Evolutionary conservation across 1,140 invertebrate genomes (phyloP), one percentile per base, ranked within the genome.

Genomic region (Schlechtendalia chinensis): DNA sequence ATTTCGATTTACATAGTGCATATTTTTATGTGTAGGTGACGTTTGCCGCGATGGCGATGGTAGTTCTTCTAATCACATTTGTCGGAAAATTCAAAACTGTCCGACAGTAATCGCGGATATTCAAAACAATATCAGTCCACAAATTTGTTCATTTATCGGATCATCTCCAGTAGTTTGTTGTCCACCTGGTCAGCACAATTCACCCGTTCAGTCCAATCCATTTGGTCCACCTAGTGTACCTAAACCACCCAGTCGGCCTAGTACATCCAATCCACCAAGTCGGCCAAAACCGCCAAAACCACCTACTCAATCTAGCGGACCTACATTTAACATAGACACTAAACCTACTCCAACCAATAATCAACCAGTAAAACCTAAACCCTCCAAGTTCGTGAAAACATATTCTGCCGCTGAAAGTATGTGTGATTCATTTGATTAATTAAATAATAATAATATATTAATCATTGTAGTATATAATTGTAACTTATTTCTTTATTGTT

Each of bases 391-490:
- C 14, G 14, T 45, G 12, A 32, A 45, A 59, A 22, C 74, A 47
- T 77, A 77, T 47, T 61, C 74, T 47, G 75, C 75, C 11, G 11
- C 39, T 12, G 75, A 79, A 59, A 79, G 75, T 79, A 61, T 27
- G 39, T 63, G 19, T 19, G 56, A 14, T 10, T 16, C 27, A 29
- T 61, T 39, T 8, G 32, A 39, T 39, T 8, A 39, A 39, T 39
- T 39, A 39, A 39, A 39, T n/a, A n/a, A n/a, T n/a, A 8, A 39
- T 8, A 39, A 39, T n/a, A n/a, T n/a, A n/a, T n/a, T n/a, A 39
- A 39, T 8, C 8, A 8, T 39, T 39, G 8, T 29, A 27, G 2
- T 32, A 63, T 63, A 63, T 29, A 16, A 32, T 14, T 63, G 2
- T 63, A 10, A 45, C 12, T 11, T 32, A n/a, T 67, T 53, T 50